Evolutionary conservation across 1,140 invertebrate genomes (phyloP), one percentile per base, ranked within the genome.

Genomic region (Brachionus rubens): DNA sequence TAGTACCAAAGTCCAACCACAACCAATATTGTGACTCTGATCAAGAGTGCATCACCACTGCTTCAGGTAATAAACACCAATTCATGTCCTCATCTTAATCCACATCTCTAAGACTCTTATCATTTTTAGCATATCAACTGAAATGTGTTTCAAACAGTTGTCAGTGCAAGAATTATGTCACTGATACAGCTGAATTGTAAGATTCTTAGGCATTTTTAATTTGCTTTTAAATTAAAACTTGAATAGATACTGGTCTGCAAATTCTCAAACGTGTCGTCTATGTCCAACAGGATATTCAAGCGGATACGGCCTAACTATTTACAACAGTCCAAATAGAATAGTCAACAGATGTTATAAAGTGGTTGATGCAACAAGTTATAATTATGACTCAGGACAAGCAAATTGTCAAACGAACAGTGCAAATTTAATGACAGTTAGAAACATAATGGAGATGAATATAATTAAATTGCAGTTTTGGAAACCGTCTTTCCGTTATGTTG

Each of bases 1-100:
- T 36, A 59, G 54, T 59, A 9, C 54, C 54, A 16, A 59, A n/a
- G 36, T 59, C 54, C 3, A 59, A 30, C 19, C 54, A 59, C 9
- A 59, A 59, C 36, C 54, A 59, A 59, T 16, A 33, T 0, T 59
- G 54, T 16, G 1, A 2, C 19, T 5, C 0, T 12, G 19, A 2
- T 59, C 14, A 12, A n/a, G 28, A 59, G 2, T 59, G 54, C 28
- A 59, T 59, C 28, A 2, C 54, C 16, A 33, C 54, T 5, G 33
- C 33, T 21, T 21, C n/a, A 7, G 28, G 54, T 59, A 59, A 59
- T 16, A 30, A 28, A 16, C 2, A 54, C 1, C 14, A 30, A 3
- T 9, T 50, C 28, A 59, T 6, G 16, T 59, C 9, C 36, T 19
- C 0, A 36, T 19, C 7, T 52, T 26, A 3, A 21, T 24, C 3